A percentile compares a stretch with the other conserved stretches of the same genome.
These are phyloP conservation scores for Argyrosomus japonicus DNA, from an alignment of 2,113 vertebrate species.

Conservation along the genomic window DNA sequence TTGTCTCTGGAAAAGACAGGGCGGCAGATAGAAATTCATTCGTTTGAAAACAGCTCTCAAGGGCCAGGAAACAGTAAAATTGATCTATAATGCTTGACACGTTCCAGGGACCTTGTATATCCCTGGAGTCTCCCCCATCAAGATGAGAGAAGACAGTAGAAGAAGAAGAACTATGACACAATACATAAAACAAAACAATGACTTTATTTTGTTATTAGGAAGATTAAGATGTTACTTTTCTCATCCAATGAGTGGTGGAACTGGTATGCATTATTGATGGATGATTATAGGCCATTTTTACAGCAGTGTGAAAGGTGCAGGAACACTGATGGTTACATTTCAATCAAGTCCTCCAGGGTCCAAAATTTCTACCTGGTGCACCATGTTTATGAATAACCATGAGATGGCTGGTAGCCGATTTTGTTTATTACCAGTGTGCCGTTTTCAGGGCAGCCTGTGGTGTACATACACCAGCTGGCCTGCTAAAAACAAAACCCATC, in stretches of 20 bases:
- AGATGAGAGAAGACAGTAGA: not conserved
- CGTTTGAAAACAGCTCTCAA: not conserved
- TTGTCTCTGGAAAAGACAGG: not conserved
- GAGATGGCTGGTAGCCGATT: not conserved
- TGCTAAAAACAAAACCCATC: slow-evolving; percentile 7
- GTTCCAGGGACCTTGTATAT: not conserved
- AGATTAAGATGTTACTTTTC: not conserved
- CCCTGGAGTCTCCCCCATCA: no score
- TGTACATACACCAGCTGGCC: not conserved
- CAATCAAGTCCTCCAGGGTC: not conserved
- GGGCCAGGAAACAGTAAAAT: not conserved
- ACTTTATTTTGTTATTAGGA: not conserved
- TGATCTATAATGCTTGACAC: not conserved
- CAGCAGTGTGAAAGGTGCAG: not conserved
- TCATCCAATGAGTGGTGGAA: not conserved
- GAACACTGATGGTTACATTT: not conserved
- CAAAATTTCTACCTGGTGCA: not conserved
- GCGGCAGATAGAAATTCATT: not conserved
- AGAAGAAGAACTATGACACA: not conserved
- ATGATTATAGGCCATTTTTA: not conserved
- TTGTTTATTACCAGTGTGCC: slow-evolving; percentile 8
- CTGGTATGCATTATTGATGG: not conserved
- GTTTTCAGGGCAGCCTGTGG: not conserved
- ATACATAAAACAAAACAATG: not conserved
- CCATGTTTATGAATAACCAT: slow-evolving; percentile 6